These are phyloP conservation scores for Ctenopoma multispine DNA, from an alignment of 2,797 vertebrate genomes.

Conservation along the genomic window DNA sequence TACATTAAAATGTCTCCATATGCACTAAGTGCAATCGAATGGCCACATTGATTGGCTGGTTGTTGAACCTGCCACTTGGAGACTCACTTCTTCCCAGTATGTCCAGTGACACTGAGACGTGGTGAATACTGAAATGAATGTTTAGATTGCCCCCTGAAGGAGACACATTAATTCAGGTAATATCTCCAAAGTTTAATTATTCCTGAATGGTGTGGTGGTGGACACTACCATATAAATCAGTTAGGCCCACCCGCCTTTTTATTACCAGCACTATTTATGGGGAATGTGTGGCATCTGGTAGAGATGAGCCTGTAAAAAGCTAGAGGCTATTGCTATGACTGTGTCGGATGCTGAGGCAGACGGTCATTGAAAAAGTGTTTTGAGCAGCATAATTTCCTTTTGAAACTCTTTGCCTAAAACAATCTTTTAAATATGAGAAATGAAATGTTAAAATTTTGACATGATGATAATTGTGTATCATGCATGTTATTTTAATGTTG, in stretches of 20 bases:
- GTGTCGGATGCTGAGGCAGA: constrained; percentile 60
- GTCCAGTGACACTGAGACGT: constrained; percentile 45
- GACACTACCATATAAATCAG: constrained; percentile 80
- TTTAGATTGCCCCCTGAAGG: constrained; percentile 74
- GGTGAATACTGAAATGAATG: constrained; percentile 53
- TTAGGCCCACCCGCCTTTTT: constrained; percentile 81
- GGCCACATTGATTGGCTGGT: constrained; percentile 65
- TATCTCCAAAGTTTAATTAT: constrained; percentile 83
- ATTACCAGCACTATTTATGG: constrained; percentile 83
- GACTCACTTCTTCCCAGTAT: constrained; percentile 8
- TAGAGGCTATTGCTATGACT: constrained; percentile 72
- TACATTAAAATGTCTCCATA: constrained; percentile 62
- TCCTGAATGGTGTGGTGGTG: constrained; percentile 80
- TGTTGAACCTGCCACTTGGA: constrained; percentile 67
- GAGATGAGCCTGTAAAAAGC: constrained; percentile 82
- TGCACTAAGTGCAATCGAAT: constrained; percentile 64
- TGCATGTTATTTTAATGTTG: constrained; percentile 30
- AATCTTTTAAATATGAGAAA: constrained; percentile 30
- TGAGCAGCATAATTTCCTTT: constrained; percentile 45
- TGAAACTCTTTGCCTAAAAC: constrained; percentile 28
- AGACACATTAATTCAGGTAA: constrained; percentile 78
- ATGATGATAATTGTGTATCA: constrained; percentile 23
- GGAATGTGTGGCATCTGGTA: constrained; percentile 80
- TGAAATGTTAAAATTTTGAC: constrained; percentile 28
- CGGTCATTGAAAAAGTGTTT: constrained; percentile 61